These are phyloP conservation scores for Mellilla xanthometata DNA, from an alignment of 2,888 invertebrate species.

Conservation along the genomic window DNA sequence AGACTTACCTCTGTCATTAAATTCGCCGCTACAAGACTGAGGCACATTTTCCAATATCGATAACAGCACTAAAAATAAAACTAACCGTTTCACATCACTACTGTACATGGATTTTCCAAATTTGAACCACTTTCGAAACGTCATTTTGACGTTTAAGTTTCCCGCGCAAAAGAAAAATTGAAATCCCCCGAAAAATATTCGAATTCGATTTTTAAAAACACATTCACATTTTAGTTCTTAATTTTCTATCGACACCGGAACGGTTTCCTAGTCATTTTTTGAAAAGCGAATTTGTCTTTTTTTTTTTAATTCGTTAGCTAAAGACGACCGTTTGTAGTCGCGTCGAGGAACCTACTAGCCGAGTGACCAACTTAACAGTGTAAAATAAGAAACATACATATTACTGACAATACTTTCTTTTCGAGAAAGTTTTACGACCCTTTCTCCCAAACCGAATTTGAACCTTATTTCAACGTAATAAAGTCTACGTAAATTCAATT, in stretches of 20 bases:
- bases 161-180: slow-evolving; percentile 50
- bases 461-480: slow-evolving; percentile 23
- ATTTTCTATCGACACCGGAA: slow-evolving; percentile 44
- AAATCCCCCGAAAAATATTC: slow-evolving; percentile 28
- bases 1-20: slow-evolving; percentile 59
- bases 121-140: slow-evolving; percentile 66
- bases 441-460: slow-evolving; percentile 36
- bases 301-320: slow-evolving; percentile 20
- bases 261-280: slow-evolving; percentile 64
- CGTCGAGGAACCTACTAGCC: slow-evolving; percentile 73
- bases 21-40: slow-evolving; percentile 52
- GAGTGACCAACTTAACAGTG: slow-evolving; percentile 79
- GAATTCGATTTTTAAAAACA: slow-evolving; percentile 34
- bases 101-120: slow-evolving; percentile 49
- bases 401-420: slow-evolving; percentile 48
- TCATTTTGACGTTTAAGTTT: slow-evolving; percentile 66
- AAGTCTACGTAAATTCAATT: slow-evolving; percentile 19
- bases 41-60: slow-evolving; percentile 62
- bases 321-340: slow-evolving; percentile 56
- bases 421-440: slow-evolving; percentile 49
- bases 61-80: slow-evolving; percentile 63
- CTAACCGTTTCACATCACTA: slow-evolving; percentile 69
- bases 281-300: slow-evolving; percentile 31
- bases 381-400: slow-evolving; percentile 82
- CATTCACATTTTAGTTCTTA: slow-evolving; percentile 56